Conservation (phyloP, 2,888 invertebrate species). For the Amiota mariae region DNA sequence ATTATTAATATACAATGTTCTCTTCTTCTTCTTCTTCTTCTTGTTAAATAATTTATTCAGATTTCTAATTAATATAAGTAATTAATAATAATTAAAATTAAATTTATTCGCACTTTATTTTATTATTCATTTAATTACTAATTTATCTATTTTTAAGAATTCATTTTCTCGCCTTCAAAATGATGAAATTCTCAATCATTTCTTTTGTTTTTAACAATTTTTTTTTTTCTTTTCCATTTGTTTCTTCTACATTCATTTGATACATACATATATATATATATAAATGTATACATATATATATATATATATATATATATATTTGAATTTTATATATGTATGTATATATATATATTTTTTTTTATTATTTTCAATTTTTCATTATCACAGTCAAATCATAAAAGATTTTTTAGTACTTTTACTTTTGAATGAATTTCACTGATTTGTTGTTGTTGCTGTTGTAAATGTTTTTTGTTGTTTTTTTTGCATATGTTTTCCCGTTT, state of each 20-base stretch:
- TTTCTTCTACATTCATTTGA: slow-evolving; percentile 47
- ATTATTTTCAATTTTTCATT: slow-evolving; percentile 68
- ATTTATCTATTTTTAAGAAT: slow-evolving; percentile 32
- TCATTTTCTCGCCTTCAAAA: slow-evolving; percentile 33
- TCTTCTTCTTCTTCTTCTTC: too few relatives aligned
- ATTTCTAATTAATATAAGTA: too few relatives aligned
- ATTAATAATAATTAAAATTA: neutral
- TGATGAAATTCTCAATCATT: slow-evolving; percentile 36
- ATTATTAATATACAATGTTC: neutral
- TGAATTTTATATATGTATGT: slow-evolving; percentile 40
- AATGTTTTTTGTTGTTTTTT: slow-evolving; percentile 32
- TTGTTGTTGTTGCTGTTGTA: slow-evolving; percentile 31
- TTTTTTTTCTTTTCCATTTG: slow-evolving; percentile 50
- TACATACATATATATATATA: slow-evolving; percentile 52
- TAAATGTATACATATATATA: slow-evolving; percentile 46
- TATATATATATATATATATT: slow-evolving; percentile 50
- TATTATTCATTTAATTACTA: slow-evolving; percentile 35
- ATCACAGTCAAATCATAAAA: slow-evolving; percentile 74
- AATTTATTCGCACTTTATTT: slow-evolving; percentile 18
- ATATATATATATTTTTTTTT: slow-evolving; percentile 36
- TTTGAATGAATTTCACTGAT: slow-evolving; percentile 67
- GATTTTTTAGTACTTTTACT: slow-evolving; percentile 69
- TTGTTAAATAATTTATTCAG: too few relatives aligned
- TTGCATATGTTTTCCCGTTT: slow-evolving; percentile 51
- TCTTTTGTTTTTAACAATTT: slow-evolving; percentile 56